phyloP scores from a whole-genome alignment of 2,113 vertebrate genomes.

The Dromaius novaehollandiae region DNA sequence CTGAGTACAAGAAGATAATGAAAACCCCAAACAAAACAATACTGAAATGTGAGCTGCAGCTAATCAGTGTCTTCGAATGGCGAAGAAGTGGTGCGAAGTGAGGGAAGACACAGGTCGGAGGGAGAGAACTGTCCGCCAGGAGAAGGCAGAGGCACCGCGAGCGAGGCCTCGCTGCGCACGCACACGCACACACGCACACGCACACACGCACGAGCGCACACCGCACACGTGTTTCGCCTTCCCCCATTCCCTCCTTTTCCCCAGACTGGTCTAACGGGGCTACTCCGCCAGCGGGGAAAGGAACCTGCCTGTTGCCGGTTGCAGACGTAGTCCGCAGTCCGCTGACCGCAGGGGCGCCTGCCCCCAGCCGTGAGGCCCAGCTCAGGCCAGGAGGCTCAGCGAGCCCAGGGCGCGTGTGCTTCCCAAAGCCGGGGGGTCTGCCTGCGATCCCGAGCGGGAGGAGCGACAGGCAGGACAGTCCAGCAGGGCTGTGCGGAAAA shows the following conservation, averaged over 20 bases:
- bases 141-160: not conserved
- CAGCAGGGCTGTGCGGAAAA: not conserved
- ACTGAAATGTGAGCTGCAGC: rapidly evolving
- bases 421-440: not conserved
- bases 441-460: not conserved
- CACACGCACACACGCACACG: too few relatives aligned
- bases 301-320: not conserved
- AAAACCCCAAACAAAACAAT: not conserved
- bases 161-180: not conserved
- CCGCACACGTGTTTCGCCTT: not conserved
- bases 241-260: not conserved
- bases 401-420: too few relatives aligned
- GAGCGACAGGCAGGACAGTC: not conserved
- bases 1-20: not conserved
- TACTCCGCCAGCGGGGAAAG: not conserved
- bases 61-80: not conserved
- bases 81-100: not conserved
- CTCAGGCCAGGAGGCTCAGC: not conserved
- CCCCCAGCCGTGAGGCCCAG: not conserved
- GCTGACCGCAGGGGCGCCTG: not conserved
- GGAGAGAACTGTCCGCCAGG: rapidly evolving
- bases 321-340: not conserved
- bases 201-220: rapidly evolving
- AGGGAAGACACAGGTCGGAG: not conserved
- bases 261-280: not conserved